phyloP scores from a whole-genome alignment of 2,113 vertebrate genomes.

The Chrysochloris asiatica region DNA sequence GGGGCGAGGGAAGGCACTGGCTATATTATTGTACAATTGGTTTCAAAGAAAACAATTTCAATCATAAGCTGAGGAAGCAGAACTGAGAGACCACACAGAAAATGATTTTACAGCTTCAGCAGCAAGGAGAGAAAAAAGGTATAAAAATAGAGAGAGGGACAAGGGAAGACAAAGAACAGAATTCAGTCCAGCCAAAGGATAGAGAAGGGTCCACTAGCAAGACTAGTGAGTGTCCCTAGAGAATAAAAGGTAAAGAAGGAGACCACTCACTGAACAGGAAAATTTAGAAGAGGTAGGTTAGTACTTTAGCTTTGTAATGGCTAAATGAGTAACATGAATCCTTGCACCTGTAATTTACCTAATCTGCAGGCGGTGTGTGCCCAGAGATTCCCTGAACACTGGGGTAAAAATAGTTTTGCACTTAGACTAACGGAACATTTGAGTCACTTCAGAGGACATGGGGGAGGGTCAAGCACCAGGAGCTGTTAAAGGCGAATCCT shows the following conservation, averaged over 20 bases:
- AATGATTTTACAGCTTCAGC: background rate
- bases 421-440: slow-evolving; percentile 38
- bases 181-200: background rate
- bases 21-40: background rate
- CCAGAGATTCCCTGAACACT: slow-evolving; percentile 64
- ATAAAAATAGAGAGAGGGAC: background rate
- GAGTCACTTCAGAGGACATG: slow-evolving; percentile 16
- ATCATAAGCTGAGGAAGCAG: background rate
- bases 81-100: background rate
- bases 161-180: background rate
- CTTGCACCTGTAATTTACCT: slow-evolving; percentile 55
- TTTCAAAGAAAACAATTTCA: background rate
- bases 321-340: slow-evolving; percentile 49
- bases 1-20: too few relatives aligned
- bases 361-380: slow-evolving; percentile 58
- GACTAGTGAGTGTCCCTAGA: too few relatives aligned
- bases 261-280: background rate
- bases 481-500: background rate
- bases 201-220: background rate
- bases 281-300: slow-evolving; percentile 7
- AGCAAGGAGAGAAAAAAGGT: too few relatives aligned
- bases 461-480: background rate
- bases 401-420: slow-evolving; percentile 70
- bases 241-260: background rate
- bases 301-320: background rate